Percentiles rank a stretch among this genome's conserved stretches.
Conservation (phyloP, 2,113 vertebrate genomes). For the Chloroceryle aenea region DNA sequence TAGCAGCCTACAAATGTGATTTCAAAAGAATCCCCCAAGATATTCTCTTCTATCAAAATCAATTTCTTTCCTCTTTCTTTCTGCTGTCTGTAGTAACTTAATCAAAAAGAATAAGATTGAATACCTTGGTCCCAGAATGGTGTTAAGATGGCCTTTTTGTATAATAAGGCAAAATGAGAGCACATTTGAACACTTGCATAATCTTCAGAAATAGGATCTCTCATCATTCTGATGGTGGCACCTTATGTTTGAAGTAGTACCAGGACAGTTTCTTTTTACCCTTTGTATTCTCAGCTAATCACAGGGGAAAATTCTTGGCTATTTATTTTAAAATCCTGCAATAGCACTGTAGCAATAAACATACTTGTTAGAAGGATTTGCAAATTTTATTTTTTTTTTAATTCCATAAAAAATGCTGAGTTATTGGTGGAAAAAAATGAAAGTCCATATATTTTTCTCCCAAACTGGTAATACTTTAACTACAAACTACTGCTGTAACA, state of each 20-base stretch:
- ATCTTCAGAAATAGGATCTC: not conserved
- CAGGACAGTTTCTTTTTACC: not conserved
- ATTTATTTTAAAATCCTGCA: not conserved
- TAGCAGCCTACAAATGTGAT: not conserved
- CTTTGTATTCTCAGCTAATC: not conserved
- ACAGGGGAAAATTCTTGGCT: not conserved
- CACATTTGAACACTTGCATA: not conserved
- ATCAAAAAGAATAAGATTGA: not conserved
- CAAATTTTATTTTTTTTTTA: not conserved
- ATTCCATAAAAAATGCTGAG: not conserved
- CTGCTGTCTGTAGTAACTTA: not conserved
- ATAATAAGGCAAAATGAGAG: not conserved
- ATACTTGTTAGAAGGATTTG: not conserved
- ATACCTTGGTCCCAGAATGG: not conserved
- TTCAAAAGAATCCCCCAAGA: constrained; percentile 6
- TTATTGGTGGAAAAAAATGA: not conserved
- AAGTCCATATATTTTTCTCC: not conserved
- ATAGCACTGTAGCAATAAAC: not conserved
- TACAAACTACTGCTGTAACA: not conserved
- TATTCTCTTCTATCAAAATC: not conserved
- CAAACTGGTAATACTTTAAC: not conserved
- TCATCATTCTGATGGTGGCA: not conserved
- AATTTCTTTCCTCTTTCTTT: constrained; percentile 3
- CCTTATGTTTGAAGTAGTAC: not conserved
- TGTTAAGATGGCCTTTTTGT: not conserved